Evolutionary conservation across 2,888 invertebrate genomes (phyloP), one percentile per base, ranked within the genome.

Genomic region (Habroteleia sp.): DNA sequence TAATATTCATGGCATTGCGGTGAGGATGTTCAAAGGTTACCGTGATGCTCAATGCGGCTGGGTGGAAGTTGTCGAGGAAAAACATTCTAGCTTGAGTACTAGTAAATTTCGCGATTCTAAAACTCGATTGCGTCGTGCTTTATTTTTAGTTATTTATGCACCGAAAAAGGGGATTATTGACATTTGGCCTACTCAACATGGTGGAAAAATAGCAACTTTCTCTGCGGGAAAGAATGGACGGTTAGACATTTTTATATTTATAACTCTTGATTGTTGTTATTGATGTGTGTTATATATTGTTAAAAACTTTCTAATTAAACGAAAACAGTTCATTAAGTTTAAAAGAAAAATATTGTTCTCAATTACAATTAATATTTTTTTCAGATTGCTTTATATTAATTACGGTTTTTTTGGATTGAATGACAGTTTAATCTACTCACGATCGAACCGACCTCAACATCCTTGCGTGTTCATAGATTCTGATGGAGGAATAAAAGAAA

Each of bases 21-120:
- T 97, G 29, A 91, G 96, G 50, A 93, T 98, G 84, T 97, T 97
- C 92, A 98, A 98, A 90, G 98, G 99, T 1, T 99, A 97, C 88
- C 91, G 98, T 48, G 97, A 98, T 86, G 98, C 98, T 0, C 96
- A 98, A 86, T 96, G 97, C 86, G 96, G 96, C 1, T 99, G 98
- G 92, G 90, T 98, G 33, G 95, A 96, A 89, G 94, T 96, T 0
- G 90, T 91, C 23, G 95, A 96, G 83, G 92, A 92, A 73, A 89
- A 87, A 68, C 87, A 84, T 56, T 69, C 78, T 7, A 48, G 74
- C 35, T 23, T 48, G 3, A 77, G 58, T 7, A 29, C 63, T 25
- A 52, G 54, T 14, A 72, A 17, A 35, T 48, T 27, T n/a, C 54
- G 63, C 16, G 29, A 54, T 13, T 29, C 52, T 2, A 73, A 74